phyloP scores from a whole-genome alignment of 2,888 invertebrate species.

The Melinaea menophilus region DNA sequence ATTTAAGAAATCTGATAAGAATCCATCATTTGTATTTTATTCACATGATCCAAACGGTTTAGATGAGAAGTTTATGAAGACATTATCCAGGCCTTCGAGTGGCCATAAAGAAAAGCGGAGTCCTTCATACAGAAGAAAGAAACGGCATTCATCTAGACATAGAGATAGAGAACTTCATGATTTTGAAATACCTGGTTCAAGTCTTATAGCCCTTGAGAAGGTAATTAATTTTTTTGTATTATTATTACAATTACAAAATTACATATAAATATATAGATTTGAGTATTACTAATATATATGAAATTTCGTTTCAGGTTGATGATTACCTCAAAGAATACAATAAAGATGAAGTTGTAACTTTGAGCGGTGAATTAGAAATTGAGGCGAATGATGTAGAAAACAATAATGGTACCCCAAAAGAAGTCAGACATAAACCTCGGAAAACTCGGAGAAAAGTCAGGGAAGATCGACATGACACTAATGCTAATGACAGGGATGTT shows the following conservation, averaged over 20 bases:
- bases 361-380: conserved; percentile 73
- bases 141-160: conserved; percentile 67
- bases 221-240: conserved; percentile 36
- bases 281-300: not conserved
- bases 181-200: conserved; percentile 73
- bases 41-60: conserved; percentile 71
- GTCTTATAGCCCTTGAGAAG: conserved; percentile 72
- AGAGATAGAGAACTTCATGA: conserved; percentile 69
- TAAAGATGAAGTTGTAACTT: conserved; percentile 70
- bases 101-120: conserved; percentile 72
- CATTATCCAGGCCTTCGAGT: conserved; percentile 66
- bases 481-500: conserved; percentile 60
- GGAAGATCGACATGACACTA: conserved; percentile 62
- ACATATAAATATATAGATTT: conserved; percentile 2
- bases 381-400: conserved; percentile 70
- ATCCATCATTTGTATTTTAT: conserved; percentile 71
- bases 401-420: conserved; percentile 63
- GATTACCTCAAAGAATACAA: conserved; percentile 74
- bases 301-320: conserved; percentile 49
- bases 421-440: conserved; percentile 62
- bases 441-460: conserved; percentile 66
- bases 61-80: conserved; percentile 69
- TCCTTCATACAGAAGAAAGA: conserved; percentile 71
- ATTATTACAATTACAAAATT: too few relatives aligned
- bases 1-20: conserved; percentile 72